Evolutionary conservation across 2,113 vertebrate genomes (phyloP), one percentile per base, ranked within the genome.

Genomic region (Protobothrops mucrosquamatus): DNA sequence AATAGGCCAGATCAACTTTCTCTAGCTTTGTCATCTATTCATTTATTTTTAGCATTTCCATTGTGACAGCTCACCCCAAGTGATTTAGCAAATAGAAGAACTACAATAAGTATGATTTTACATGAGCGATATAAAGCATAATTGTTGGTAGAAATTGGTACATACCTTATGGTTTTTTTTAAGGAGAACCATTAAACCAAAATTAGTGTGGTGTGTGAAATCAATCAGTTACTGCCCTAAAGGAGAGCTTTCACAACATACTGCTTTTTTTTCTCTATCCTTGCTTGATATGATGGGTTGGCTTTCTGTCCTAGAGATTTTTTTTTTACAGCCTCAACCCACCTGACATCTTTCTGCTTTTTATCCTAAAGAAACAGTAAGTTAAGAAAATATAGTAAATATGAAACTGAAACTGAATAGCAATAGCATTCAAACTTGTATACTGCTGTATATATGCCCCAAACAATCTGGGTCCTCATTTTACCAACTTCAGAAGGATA

Each of bases 1-100:
- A 92, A 81, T 57, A 85, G 39, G 61, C 48, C 43, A 51, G 39
- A 92, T 46, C 52, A 89, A 39, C 8, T 20, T 81, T 92, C 64
- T n/a, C 64, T 59, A 55, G 29, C 69, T 92, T 89, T 46, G 48
- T 57, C 15, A 34, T 92, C 51, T 89, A 88, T 92, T 89, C 55
- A 92, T 89, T 57, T 85, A 92, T 59, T 92, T 89, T 64, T 85
- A 57, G 43, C 26, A 85, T 89, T 81, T 57, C 23, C 39, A 26
- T 59, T 74, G 54, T 89, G 51, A 54, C 26, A 92, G 14, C 12
- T 89, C 85, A 48, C 87, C 6, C 52, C n/a, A 92, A 92, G 46
- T 9, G 26, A 48, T 89, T 10, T 43, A 6, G 34, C 15, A 81
- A 48, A 56, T 39, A 64, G 8, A 29, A 26, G 39, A 88, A 46